A percentile compares a stretch with the other conserved stretches of the same genome.
These are phyloP conservation scores for Pyrrhia umbra DNA, from an alignment of 2,888 invertebrate species.

Conservation along the genomic window DNA sequence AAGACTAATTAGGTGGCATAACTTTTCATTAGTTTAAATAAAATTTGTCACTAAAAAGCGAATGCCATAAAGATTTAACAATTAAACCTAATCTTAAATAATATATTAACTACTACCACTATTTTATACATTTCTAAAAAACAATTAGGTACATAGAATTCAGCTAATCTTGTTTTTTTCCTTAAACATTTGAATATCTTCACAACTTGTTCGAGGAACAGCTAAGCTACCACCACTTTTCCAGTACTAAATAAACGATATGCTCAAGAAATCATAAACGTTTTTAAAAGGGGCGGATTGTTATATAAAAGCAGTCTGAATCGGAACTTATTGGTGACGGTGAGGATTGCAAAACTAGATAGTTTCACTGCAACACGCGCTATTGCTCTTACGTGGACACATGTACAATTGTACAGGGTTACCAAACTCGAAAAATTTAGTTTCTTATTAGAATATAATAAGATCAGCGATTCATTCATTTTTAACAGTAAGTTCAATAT, in stretches of 20 bases:
- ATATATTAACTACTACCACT: not conserved
- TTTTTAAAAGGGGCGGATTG: slow-evolving; percentile 56
- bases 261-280: slow-evolving; percentile 35
- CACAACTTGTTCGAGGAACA: slow-evolving; percentile 29
- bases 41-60: slow-evolving; percentile 22
- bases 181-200: slow-evolving; percentile 22
- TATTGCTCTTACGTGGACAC: slow-evolving; percentile 61
- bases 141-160: slow-evolving; percentile 3
- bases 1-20: slow-evolving; percentile 52
- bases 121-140: slow-evolving; percentile 1
- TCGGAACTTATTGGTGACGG: slow-evolving; percentile 52
- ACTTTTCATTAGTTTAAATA: slow-evolving; percentile 22
- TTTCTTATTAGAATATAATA: not conserved
- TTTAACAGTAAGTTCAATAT: too few species aligned
- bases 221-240: slow-evolving; percentile 26
- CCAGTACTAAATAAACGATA: slow-evolving; percentile 45
- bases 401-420: slow-evolving; percentile 40
- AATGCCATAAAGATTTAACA: not conserved
- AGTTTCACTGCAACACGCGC: slow-evolving; percentile 56
- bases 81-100: not conserved
- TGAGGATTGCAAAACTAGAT: slow-evolving; percentile 62
- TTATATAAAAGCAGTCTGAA: slow-evolving; percentile 58
- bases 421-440: slow-evolving; percentile 20
- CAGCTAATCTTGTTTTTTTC: slow-evolving; percentile 35
- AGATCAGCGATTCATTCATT: too few species aligned